Base-by-base conservation (phyloP, 1,140 invertebrate genomes). In the Yoshiicerus persimilis region DNA sequence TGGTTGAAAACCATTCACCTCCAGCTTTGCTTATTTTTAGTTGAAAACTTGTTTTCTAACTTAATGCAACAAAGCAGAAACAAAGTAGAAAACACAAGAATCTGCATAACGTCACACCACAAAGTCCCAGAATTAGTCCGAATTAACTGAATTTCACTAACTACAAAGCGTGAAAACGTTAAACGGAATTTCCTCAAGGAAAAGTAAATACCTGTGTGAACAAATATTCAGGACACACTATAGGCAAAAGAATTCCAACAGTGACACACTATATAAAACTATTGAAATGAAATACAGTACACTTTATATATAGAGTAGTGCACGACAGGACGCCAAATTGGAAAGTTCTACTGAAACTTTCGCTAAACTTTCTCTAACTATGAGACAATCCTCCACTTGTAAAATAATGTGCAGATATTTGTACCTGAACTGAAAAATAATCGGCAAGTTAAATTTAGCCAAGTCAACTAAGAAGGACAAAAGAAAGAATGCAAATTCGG, bases 321-420 rank as follows among this genome's bases (percentile, higher is more conserved):
- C 64, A 66, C 5, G 62, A 23, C 16, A 30, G 34, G 8, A 77
- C 32, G 5, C 13, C 4, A 80, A 38, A 32, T 11, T 80, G 38
- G 75, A 80, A 34, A 80, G 34, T 80, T 80, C 75, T 20, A 80
- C 30, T 80, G 20, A 80, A 80, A 70, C 75, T 80, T 80, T 80
- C 32, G 4, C 75, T 32, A 34, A 16, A 36, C 75, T 80, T 80
- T 80, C 32, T 80, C 30, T 4, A 70, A 47, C 23, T 13, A 16
- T 1, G 27, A 10, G 4, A 4, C 66, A 30, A 27, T 32, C 10
- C 13, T 70, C 30, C 27, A n/a, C 47, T n/a, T 20, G 20, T 16
- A n/a, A n/a, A 56, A 70, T 70, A 70, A 30, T 30, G 66, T 11
- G 30, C 27, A 11, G 16, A 70, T 30, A 5, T 3, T 32, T 25